phyloP scores from a whole-genome alignment of 1,140 invertebrate genomes.

The Trichomalopsis sarcophagae region DNA sequence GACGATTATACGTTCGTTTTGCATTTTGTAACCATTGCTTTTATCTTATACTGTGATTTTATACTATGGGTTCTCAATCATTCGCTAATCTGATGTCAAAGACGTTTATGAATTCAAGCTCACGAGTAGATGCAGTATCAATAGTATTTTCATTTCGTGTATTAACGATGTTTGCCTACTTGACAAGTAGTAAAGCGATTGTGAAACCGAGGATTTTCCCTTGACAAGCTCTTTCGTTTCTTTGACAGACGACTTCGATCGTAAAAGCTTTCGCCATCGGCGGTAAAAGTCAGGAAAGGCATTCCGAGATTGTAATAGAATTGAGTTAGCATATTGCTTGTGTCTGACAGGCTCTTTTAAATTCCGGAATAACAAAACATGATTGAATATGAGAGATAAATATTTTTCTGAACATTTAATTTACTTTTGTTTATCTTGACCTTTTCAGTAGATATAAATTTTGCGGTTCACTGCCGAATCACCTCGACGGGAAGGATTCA shows the following conservation, averaged over 20 bases:
- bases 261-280: conserved; percentile 21
- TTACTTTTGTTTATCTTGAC: conserved; percentile 17
- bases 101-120: too few relatives aligned
- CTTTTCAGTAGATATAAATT: conserved; percentile 73
- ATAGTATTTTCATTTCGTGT: too few relatives aligned
- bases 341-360: background rate
- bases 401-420: too few relatives aligned
- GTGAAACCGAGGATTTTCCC: background rate
- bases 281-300: conserved; percentile 10
- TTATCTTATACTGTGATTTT: too few relatives aligned
- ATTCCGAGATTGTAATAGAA: conserved; percentile 14
- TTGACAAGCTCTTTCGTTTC: conserved; percentile 14
- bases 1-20: background rate
- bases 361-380: background rate
- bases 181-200: conserved; percentile 20
- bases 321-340: conserved; percentile 13
- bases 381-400: background rate
- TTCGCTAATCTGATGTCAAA: too few relatives aligned
- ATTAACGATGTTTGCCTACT: background rate
- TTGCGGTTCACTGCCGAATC: conserved; percentile 82
- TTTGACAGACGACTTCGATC: background rate
- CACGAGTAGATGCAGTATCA: too few relatives aligned
- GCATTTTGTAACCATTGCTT: too few relatives aligned
- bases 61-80: too few relatives aligned
- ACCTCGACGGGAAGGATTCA: conserved; percentile 79